phyloP scores from a whole-genome alignment of 2,113 vertebrate species.

The Lepisosteus oculatus region DNA sequence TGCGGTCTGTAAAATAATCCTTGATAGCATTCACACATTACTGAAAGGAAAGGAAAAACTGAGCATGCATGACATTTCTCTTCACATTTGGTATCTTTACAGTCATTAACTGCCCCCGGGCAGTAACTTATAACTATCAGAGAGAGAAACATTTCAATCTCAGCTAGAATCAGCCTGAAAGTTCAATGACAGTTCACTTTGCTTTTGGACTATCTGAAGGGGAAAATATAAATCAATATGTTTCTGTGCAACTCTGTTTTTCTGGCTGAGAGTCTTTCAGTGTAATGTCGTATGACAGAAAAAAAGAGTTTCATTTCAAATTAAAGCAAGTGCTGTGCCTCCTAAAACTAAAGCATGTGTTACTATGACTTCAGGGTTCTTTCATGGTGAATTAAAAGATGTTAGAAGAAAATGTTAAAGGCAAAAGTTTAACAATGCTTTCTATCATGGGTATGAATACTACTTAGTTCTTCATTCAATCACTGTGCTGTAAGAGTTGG shows the following conservation, averaged over 20 bases:
- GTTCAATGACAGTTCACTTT: constrained; percentile 15
- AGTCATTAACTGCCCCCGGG: constrained; percentile 1
- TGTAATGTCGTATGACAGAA: background rate
- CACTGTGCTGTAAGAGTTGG: too few species aligned
- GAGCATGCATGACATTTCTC: constrained; percentile 6
- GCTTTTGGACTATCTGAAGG: constrained; percentile 6
- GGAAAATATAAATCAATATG: constrained; percentile 6
- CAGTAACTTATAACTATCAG: constrained; percentile 2
- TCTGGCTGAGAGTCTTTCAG: constrained; percentile 5
- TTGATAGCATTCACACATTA: background rate
- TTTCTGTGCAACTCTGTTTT: background rate
- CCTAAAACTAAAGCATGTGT: too few species aligned
- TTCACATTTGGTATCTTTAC: background rate
- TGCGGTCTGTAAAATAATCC: background rate
- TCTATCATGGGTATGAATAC: too few species aligned
- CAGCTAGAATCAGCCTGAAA: background rate
- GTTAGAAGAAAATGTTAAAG: background rate
- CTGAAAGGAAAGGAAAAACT: background rate
- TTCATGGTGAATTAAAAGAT: too few species aligned
- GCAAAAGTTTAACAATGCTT: background rate
- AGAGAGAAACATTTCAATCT: constrained; percentile 13
- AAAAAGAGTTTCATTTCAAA: background rate
- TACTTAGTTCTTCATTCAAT: too few species aligned
- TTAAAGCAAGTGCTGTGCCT: too few species aligned
- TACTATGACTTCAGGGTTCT: too few species aligned